Conservation (phyloP, 2,888 invertebrate genomes). For the Drosophila paracracens region DNA sequence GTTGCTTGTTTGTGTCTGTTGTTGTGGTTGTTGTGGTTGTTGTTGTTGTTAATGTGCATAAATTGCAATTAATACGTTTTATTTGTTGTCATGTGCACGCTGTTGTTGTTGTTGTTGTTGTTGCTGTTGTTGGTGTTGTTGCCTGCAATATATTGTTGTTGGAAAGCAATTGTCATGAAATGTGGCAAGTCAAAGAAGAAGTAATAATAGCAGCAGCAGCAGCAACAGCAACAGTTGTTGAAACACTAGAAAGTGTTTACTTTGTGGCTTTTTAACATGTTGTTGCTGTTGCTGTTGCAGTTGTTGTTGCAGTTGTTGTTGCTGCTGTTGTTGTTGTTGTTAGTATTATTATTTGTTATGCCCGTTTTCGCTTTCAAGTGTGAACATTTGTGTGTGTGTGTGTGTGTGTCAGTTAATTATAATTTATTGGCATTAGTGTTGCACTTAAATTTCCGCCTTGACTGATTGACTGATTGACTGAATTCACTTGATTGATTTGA, state of each 20-base stretch:
- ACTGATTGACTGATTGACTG: conserved; percentile 43
- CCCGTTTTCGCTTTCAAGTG: conserved; percentile 58
- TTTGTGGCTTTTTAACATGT: conserved; percentile 42
- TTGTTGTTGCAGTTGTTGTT: neutral
- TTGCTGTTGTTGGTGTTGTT: conserved; percentile 27
- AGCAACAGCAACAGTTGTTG: conserved; percentile 26
- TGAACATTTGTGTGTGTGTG: neutral
- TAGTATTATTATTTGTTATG: conserved; percentile 44
- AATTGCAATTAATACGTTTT: conserved; percentile 50
- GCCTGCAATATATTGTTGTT: conserved; percentile 50
- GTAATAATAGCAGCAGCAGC: conserved; percentile 13
- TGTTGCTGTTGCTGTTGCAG: conserved; percentile 14
- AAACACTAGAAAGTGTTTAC: conserved; percentile 68
- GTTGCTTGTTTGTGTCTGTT: conserved; percentile 17
- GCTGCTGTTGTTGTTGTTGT: conserved; percentile 17
- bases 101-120: conserved; percentile 18
- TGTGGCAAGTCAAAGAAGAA: conserved; percentile 33
- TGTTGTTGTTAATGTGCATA: conserved; percentile 44
- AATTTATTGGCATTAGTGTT: conserved; percentile 67
- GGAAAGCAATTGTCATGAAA: conserved; percentile 46
- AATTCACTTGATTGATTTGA: conserved; percentile 49
- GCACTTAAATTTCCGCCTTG: conserved; percentile 43
- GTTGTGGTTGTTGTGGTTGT: conserved; percentile 28
- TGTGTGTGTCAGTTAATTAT: conserved; percentile 56
- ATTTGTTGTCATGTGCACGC: conserved; percentile 50